phyloP scores from a whole-genome alignment of 2,888 invertebrate species.

The Macrophya alboannulata region DNA sequence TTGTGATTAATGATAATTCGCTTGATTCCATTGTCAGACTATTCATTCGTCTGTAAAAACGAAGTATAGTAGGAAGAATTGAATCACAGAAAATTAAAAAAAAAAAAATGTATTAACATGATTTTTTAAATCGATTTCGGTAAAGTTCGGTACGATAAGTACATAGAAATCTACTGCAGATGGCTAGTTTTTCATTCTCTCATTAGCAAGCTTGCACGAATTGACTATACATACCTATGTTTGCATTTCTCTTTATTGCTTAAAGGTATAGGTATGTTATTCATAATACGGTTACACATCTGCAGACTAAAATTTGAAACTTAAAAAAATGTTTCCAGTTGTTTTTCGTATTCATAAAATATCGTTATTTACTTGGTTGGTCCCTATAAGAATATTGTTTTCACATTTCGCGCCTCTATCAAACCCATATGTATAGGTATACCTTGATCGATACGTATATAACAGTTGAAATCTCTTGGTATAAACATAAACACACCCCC shows the following conservation, averaged over 20 bases:
- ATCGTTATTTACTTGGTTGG: not conserved
- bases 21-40: not conserved
- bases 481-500: not conserved
- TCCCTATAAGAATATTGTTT: not conserved
- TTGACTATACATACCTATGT: not conserved
- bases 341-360: not conserved
- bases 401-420: not conserved
- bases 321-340: not conserved
- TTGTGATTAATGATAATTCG: not conserved
- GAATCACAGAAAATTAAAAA: no score
- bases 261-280: not conserved
- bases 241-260: conserved; percentile 18
- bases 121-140: not conserved
- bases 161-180: not conserved
- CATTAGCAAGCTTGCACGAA: conserved; percentile 33
- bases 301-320: not conserved
- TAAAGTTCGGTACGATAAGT: not conserved
- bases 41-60: not conserved
- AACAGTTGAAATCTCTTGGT: not conserved
- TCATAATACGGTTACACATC: not conserved
- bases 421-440: not conserved
- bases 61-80: not conserved
- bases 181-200: not conserved
- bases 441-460: not conserved
- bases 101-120: not conserved